Evolutionary conservation across 2,113 vertebrate genomes (phyloP).

Genomic region (Antechinus stuartii): DNA sequence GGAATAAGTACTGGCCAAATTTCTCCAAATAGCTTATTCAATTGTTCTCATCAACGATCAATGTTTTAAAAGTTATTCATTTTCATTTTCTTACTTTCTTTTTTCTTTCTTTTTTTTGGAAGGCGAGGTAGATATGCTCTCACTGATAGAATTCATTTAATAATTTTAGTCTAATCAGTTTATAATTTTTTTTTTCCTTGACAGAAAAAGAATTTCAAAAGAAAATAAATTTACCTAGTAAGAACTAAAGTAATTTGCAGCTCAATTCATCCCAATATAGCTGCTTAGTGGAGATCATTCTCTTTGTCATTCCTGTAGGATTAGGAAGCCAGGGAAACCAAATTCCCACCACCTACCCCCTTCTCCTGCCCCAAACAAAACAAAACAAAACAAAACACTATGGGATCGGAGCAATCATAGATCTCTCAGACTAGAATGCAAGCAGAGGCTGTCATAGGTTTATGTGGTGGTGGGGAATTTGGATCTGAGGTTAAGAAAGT

Average conservation of each 20-base stretch:
- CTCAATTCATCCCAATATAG: slow-evolving; percentile 22
- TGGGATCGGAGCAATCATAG: not conserved
- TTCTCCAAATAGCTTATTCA: slow-evolving; percentile 55
- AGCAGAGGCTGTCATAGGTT: not conserved
- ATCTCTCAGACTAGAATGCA: not conserved
- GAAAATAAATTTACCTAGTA: slow-evolving; percentile 51
- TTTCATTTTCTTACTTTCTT: not conserved
- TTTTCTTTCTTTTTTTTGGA: not conserved
- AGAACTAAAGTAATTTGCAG: slow-evolving; percentile 49
- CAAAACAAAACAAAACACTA: not conserved
- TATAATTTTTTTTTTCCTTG: not conserved
- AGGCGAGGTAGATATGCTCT: not conserved
- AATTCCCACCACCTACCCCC: not conserved
- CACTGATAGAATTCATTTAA: slow-evolving; percentile 48
- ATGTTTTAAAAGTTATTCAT: not conserved
- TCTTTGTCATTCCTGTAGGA: slow-evolving; percentile 35
- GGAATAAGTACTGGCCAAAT: slow-evolving; percentile 40
- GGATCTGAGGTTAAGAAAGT: not conserved
- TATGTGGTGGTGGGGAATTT: not conserved
- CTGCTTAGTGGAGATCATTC: slow-evolving; percentile 34
- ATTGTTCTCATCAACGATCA: slow-evolving; percentile 36
- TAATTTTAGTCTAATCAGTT: slow-evolving; percentile 30
- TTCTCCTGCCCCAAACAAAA: too few species aligned
- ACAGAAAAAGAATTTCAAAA: slow-evolving; percentile 5
- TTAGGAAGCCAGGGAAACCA: not conserved